Percentiles rank a stretch among this genome's conserved stretches.
These are phyloP conservation scores for Argynnis bischoffii DNA, from an alignment of 2,888 invertebrate species.

Conservation along the genomic window DNA sequence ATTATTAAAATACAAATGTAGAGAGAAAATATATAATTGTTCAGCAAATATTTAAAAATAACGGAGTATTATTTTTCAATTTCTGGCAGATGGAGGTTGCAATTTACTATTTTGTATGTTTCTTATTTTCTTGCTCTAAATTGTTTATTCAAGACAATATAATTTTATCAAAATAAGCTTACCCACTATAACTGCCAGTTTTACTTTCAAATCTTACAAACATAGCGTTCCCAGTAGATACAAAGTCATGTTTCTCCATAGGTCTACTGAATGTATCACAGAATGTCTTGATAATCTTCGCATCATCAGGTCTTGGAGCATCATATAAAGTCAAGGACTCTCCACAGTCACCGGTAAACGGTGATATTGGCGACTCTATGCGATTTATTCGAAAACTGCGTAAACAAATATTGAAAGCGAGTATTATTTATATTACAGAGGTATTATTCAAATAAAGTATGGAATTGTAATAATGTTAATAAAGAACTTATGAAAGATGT, in stretches of 20 bases:
- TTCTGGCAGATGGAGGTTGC: too few relatives aligned
- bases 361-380: slow-evolving; percentile 93
- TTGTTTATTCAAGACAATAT: background rate
- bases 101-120: background rate
- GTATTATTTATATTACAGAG: too few relatives aligned
- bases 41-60: too few relatives aligned
- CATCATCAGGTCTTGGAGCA: slow-evolving; percentile 93
- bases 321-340: slow-evolving; percentile 95
- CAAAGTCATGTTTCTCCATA: slow-evolving; percentile 96
- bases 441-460: too few relatives aligned
- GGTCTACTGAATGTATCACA: slow-evolving; percentile 96
- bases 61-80: too few relatives aligned
- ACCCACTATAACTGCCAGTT: slow-evolving; percentile 95
- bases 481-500: too few relatives aligned
- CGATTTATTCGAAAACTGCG: slow-evolving; percentile 92
- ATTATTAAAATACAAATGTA: too few relatives aligned
- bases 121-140: too few relatives aligned
- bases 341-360: slow-evolving; percentile 94
- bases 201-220: slow-evolving; percentile 95
- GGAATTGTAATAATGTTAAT: too few relatives aligned
- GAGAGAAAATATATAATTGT: too few relatives aligned
- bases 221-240: slow-evolving; percentile 92
- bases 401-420: slow-evolving; percentile 7
- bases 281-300: slow-evolving; percentile 95
- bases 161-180: slow-evolving; percentile 46